These are phyloP conservation scores for Diarsia brunnea DNA, from an alignment of 2,888 invertebrate species.

Conservation along the genomic window DNA sequence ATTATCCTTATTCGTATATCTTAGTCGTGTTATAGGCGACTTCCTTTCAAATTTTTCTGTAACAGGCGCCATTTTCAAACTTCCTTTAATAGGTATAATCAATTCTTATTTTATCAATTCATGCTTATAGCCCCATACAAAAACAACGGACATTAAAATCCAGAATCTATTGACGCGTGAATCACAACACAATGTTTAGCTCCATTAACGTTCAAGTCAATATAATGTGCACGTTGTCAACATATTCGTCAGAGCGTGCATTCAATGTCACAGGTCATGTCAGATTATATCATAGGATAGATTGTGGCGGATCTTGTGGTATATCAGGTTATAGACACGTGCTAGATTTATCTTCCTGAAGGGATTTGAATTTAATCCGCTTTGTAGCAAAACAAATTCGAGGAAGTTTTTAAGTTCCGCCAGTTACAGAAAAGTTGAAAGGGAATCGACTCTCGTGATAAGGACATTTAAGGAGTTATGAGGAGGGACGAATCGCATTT, in stretches of 20 bases:
- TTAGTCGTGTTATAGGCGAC: too few relatives aligned
- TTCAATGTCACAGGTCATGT: conserved; percentile 34
- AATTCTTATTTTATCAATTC: too few relatives aligned
- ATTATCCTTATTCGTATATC: too few relatives aligned
- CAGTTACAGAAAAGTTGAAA: too few relatives aligned
- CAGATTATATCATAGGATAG: conserved; percentile 32
- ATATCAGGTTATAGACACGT: conserved; percentile 12
- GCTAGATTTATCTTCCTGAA: background rate
- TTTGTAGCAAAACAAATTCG: background rate
- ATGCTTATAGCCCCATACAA: background rate
- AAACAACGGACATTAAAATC: background rate
- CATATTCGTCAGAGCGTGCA: conserved; percentile 2
- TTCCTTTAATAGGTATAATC: too few relatives aligned
- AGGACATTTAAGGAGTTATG: too few relatives aligned
- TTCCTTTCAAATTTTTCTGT: too few relatives aligned
- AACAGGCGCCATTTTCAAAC: too few relatives aligned
- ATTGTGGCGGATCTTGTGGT: background rate
- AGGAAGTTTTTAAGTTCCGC: too few relatives aligned
- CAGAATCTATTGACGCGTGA: conserved; percentile 2
- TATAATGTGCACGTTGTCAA: conserved; percentile 20
- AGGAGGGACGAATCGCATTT: too few relatives aligned
- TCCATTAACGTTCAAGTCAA: conserved; percentile 23
- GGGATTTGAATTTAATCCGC: background rate
- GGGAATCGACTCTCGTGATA: too few relatives aligned
- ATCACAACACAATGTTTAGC: conserved; percentile 9